Evolutionary conservation across 2,797 vertebrate species (phyloP), one percentile per base, ranked within the genome.

Genomic region (Carcharodon carcharias): DNA sequence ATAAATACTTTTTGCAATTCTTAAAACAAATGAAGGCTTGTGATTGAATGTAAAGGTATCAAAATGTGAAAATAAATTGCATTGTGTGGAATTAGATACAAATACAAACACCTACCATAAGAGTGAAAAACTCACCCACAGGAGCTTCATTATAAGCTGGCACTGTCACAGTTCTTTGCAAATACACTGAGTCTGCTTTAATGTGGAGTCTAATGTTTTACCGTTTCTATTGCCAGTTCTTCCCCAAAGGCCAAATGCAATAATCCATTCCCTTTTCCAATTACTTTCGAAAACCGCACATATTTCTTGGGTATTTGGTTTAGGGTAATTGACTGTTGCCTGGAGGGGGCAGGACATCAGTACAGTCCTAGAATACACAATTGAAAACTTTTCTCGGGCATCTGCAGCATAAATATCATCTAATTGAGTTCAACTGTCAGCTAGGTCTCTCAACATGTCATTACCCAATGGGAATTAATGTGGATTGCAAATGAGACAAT

Each of bases 241-340:
- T 73, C 50, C 26, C 45, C 67, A 95, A 71, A 56, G 94, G 12
- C 0, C 69, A 28, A 95, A 95, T 56, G 28, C 94, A 73, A 94
- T 65, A 94, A 95, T 69, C 40, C 23, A 65, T 69, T 94, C 56
- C 56, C 88, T 63, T 91, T 91, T 91, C 31, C 45, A 73, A 95
- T 95, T 50, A 73, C 69, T 56, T 95, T 58, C 5, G 14, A 56
- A 95, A 73, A 95, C 69, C 8, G 28, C 94, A 95, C 94, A 95
- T 54, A 77, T 12, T 58, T 73, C 31, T 95, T n/a, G 4, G 54
- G 35, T 16, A 71, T 95, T 77, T 95, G 50, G 50, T 95, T 95
- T 95, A 21, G 5, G 26, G 11, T 56, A 95, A 77, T 95, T 95
- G 94, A 73, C 69, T 95, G 65, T 54, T 95, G 65, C 54, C 69